phyloP scores from a whole-genome alignment of 92 coral and sea anemone genomes.

The Porites lobata region DNA sequence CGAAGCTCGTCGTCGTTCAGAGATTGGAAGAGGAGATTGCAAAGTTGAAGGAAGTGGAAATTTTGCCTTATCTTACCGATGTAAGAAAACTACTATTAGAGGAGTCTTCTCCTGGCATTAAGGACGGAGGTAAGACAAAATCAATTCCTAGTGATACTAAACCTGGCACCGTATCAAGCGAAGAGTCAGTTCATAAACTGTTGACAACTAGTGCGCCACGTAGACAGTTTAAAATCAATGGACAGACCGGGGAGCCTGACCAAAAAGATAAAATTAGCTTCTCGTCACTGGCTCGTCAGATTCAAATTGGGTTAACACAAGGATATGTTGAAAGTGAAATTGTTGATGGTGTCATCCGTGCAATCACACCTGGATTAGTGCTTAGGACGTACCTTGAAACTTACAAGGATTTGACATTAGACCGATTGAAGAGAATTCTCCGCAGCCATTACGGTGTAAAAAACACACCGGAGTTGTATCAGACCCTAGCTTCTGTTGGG shows the following conservation, averaged over 20 bases:
- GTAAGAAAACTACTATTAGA: constrained; percentile 11
- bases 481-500: constrained; percentile 51
- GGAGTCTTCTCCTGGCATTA: constrained; percentile 17
- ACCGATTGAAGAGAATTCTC: constrained; percentile 64
- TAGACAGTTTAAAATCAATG: constrained; percentile 42
- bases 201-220: constrained; percentile 36
- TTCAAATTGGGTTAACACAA: constrained; percentile 47
- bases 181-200: constrained; percentile 26
- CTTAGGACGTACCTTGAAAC: constrained; percentile 68
- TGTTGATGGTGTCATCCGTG: constrained; percentile 65
- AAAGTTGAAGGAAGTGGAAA: constrained; percentile 27
- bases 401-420: constrained; percentile 60
- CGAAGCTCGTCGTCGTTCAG: constrained; percentile 20
- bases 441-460: constrained; percentile 64
- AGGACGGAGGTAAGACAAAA: constrained; percentile 16
- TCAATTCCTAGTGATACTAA: constrained; percentile 15
- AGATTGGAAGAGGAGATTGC: constrained; percentile 17
- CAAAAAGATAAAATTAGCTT: constrained; percentile 74
- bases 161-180: constrained; percentile 5
- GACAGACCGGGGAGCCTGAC: constrained; percentile 65
- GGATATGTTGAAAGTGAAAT: constrained; percentile 59
- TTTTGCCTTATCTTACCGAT: constrained; percentile 22
- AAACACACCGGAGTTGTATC: constrained; percentile 68
- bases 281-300: constrained; percentile 69
- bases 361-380: constrained; percentile 65